Base-by-base conservation (phyloP, 2,797 vertebrate genomes). In the Chrysolophus pictus region DNA sequence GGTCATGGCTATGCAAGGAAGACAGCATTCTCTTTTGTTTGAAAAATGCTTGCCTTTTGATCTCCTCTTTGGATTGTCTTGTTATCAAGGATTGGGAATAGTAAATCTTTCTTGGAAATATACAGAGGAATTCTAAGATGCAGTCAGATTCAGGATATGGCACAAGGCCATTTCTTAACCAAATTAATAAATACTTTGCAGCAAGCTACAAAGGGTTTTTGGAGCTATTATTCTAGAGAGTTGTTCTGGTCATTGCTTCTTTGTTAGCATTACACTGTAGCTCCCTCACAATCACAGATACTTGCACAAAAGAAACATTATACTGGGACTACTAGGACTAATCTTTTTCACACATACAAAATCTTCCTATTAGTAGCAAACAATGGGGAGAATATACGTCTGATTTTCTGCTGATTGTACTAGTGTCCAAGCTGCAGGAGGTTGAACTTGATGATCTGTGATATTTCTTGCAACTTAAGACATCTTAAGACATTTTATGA, bases 181-280 rank as follows among this genome's bases (percentile, higher is more conserved):
- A 95, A 94, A 96, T 94, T 93, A 92, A 88, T 92, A 94, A 84
- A 82, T 79, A 90, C 53, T 82, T 92, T 78, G 86, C n/a, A 71
- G 46, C n/a, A 90, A 92, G 58, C 26, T 24, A 86, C 71, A 85
- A 62, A 86, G 91, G 91, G 55, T 69, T 60, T 84, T 87, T 93
- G 68, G 60, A 93, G 46, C 71, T 77, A 46, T 87, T 93, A 94
- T 82, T 90, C 49, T 92, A 55, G 86, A 84, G 47, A 93, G 68
- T 93, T 88, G 80, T 90, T 89, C 89, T 94, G 91, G 80, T 92
- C 91, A 90, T 68, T 92, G 87, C 74, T 91, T 86, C 85, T 79
- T 28, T 70, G 44, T 79, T 91, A 95, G 56, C 42, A 44, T 91
- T 87, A 90, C 39, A 78, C 76, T 83, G 73, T 67, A 88, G 77